Evolutionary conservation across 2,113 vertebrate genomes (phyloP).

Genomic region (Aplodontia rufa): DNA sequence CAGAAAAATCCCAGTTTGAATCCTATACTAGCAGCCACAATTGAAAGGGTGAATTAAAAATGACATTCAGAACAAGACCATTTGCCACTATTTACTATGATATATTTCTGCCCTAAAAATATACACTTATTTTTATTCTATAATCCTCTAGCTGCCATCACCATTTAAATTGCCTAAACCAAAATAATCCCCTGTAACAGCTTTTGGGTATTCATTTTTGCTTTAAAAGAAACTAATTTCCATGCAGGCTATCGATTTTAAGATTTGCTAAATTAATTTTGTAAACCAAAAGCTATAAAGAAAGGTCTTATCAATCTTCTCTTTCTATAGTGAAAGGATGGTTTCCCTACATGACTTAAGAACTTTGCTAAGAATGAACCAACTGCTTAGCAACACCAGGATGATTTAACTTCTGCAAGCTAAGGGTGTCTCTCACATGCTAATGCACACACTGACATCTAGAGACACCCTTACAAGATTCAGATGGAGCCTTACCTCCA

Average conservation of each 20-base stretch:
- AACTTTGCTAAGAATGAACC: neutral
- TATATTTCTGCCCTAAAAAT: conserved; percentile 15
- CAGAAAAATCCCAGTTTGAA: neutral
- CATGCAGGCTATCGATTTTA: neutral
- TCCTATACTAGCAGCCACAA: neutral
- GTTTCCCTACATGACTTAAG: neutral
- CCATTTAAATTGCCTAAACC: neutral
- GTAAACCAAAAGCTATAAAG: conserved; percentile 28
- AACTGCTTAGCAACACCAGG: neutral
- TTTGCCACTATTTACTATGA: neutral
- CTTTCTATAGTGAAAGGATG: neutral
- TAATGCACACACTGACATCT: neutral
- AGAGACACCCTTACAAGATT: neutral
- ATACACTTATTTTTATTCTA: neutral
- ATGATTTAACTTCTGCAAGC: neutral
- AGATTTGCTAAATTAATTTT: conserved; percentile 35
- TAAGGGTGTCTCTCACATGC: neutral
- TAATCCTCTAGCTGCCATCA: neutral
- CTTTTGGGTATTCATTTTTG: neutral
- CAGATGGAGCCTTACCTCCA: neutral
- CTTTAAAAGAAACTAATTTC: conserved; percentile 5
- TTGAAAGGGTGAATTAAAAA: neutral
- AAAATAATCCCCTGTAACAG: neutral
- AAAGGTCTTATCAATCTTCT: neutral
- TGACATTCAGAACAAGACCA: neutral